Evolutionary conservation across 2,113 vertebrate genomes (phyloP).

Genomic region (Neotragus pygmaeus): DNA sequence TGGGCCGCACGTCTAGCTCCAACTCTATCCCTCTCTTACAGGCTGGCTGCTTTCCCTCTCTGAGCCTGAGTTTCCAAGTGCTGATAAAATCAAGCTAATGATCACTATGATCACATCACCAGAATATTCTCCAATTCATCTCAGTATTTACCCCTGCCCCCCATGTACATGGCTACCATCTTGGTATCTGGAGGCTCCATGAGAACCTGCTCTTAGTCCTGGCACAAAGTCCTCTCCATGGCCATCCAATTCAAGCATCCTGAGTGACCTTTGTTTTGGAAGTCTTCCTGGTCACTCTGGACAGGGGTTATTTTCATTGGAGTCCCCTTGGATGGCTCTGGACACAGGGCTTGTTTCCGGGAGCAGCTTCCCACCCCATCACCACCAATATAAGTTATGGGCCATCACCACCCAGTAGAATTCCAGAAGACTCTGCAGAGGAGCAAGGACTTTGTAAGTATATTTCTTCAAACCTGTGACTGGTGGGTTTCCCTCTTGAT

Average conservation of each 20-base stretch:
- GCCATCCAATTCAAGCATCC: neutral
- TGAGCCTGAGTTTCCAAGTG: neutral
- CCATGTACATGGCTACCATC: rapidly evolving
- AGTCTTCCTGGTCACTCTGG: neutral
- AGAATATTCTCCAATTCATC: neutral
- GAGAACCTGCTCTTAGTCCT: neutral
- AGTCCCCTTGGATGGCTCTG: neutral
- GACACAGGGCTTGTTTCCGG: neutral
- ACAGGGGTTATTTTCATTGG: constrained; percentile 50
- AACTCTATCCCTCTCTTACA: no score
- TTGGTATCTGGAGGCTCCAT: neutral
- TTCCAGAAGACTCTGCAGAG: neutral
- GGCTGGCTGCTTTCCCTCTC: no score
- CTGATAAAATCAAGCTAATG: no score
- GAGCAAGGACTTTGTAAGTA: neutral
- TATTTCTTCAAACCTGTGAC: constrained; percentile 6
- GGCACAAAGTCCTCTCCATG: neutral
- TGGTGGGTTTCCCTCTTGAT: neutral
- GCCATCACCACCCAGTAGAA: neutral
- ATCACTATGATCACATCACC: no score
- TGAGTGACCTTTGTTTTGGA: constrained; percentile 33
- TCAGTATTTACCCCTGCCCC: neutral
- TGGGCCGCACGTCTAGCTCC: no score
- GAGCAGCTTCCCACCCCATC: neutral
- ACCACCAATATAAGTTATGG: neutral